Evolutionary conservation across 2,888 invertebrate species (phyloP).

Genomic region (Himalopsyche japonica): DNA sequence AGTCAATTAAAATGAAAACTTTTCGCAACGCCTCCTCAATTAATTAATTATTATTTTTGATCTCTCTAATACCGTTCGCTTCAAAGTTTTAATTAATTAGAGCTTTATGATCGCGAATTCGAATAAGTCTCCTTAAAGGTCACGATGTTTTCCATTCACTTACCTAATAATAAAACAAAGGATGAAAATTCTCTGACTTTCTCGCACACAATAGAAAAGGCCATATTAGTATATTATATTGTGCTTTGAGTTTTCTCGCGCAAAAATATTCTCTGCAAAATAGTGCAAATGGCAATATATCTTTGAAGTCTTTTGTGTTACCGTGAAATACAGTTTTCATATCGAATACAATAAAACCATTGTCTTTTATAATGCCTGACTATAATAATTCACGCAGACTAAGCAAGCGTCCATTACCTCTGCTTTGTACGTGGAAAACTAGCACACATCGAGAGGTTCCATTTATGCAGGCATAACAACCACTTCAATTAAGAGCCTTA

Average conservation of each 20-base stretch:
- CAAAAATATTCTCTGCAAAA: neutral
- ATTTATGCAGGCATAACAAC: neutral
- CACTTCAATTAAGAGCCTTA: too few species aligned
- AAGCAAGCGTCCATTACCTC: neutral
- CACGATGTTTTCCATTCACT: neutral
- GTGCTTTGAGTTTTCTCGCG: neutral
- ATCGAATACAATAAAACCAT: conserved; percentile 2
- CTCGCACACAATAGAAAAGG: neutral
- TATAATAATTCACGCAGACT: neutral
- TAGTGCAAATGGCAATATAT: neutral
- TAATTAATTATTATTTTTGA: neutral
- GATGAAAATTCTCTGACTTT: neutral
- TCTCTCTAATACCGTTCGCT: neutral
- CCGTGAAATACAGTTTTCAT: conserved; percentile 5
- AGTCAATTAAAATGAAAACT: neutral
- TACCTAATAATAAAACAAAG: neutral
- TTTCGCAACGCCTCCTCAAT: neutral
- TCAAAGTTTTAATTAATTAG: neutral
- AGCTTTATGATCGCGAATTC: neutral
- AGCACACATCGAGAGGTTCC: neutral
- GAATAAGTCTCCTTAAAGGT: neutral
- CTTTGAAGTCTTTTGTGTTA: neutral
- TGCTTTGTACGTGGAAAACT: neutral
- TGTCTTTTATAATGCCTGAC: neutral
- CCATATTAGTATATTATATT: neutral